Evolutionary conservation across 2,113 vertebrate genomes (phyloP), one percentile per base, ranked within the genome.

Genomic region (Merops nubicus): DNA sequence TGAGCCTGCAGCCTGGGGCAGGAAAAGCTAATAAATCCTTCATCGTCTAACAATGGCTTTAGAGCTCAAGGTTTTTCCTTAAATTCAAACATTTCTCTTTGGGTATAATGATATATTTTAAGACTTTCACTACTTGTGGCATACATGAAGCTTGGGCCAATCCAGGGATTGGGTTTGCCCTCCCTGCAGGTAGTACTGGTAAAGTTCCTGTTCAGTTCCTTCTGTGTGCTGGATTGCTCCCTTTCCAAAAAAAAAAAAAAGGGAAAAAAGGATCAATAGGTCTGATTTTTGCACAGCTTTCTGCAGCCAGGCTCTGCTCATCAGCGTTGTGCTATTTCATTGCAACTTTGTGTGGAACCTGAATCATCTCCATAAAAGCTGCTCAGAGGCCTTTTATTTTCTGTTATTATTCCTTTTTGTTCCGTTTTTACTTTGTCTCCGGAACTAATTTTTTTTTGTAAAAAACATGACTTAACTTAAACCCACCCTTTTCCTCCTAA

Each of bases 101-200:
- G 6, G 42, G 51, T 38, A n/a, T 25, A 22, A 23, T 0, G 1
- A 15, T 26, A 6, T 15, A 4, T 67, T 43, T 50, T 18, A 69
- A 78, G 73, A 4, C 4, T 74, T 89, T 7, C 5, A 12, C 64
- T 78, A 10, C 62, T 56, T 25, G 20, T 47, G 69, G 43, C 34
- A 21, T 28, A 3, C 0, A 0, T 29, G 57, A 51, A 12, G 8
- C 25, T 34, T 53, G n/a, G 31, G 33, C 34, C 53, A 42, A 4
- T 1, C 9, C 42, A 26, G n/a, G 29, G 36, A 1, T 3, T 18
- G 47, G 25, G 3, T 50, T 85, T 42, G 86, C 6, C 17, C 23
- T 7, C 0, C 0, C 21, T 8, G 20, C 19, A 57, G 51, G 48
- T 21, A 8, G 42, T n/a, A 7, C n/a, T 26, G 34, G 51, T 68